Evolutionary conservation across 2,888 invertebrate species (phyloP).

Genomic region (Resseliella maxima): DNA sequence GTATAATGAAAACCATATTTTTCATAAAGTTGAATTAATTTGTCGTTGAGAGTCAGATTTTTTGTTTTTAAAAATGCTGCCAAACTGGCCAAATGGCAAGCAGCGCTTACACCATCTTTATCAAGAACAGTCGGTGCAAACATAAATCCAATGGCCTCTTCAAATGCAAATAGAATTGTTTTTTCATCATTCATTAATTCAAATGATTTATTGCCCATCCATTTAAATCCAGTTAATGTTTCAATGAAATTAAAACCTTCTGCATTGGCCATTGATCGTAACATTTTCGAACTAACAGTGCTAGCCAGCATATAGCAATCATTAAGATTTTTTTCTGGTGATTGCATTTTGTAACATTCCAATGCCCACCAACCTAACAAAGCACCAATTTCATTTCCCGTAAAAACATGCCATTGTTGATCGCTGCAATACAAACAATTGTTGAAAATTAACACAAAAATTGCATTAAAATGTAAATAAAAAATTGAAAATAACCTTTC

Average conservation of each 20-base stretch:
- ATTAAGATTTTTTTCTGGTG: constrained; percentile 68
- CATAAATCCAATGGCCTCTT: constrained; percentile 99
- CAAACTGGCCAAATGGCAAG: constrained; percentile 82
- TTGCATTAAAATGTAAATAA: neutral
- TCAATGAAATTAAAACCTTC: constrained; percentile 85
- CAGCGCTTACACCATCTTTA: constrained; percentile 96
- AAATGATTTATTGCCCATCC: constrained; percentile 92
- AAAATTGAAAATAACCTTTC: constrained; percentile 67
- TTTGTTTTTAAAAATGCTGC: constrained; percentile 75
- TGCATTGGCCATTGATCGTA: constrained; percentile 80
- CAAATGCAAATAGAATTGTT: constrained; percentile 90
- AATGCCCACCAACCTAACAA: constrained; percentile 95
- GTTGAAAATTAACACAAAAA: neutral
- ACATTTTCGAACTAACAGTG: constrained; percentile 96
- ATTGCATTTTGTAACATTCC: constrained; percentile 70
- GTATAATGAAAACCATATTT: constrained; percentile 91
- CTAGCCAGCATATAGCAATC: constrained; percentile 89
- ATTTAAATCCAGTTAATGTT: constrained; percentile 98
- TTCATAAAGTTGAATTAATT: constrained; percentile 81
- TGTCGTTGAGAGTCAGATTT: constrained; percentile 71
- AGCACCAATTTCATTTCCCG: constrained; percentile 95
- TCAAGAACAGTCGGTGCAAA: constrained; percentile 88
- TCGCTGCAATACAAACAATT: constrained; percentile 64
- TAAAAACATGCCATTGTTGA: constrained; percentile 87
- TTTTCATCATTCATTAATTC: constrained; percentile 79